Conservation (phyloP, 2,113 vertebrate genomes). For the Sinocyclocheilus anophthalmus region DNA sequence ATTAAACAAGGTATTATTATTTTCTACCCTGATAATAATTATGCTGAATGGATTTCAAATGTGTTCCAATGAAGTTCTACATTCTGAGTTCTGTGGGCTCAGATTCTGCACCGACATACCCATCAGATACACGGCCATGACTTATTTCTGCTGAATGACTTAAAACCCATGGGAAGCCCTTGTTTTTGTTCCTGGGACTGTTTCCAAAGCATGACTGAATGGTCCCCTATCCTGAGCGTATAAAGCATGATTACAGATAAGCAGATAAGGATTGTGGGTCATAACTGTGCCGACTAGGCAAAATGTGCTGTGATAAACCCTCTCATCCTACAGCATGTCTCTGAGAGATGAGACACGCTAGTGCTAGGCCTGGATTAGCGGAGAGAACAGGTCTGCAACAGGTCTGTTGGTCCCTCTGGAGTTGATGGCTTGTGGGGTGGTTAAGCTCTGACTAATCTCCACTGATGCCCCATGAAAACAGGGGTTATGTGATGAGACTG, state of each 20-base stretch:
- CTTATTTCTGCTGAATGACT: not conserved
- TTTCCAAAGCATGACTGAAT: conserved; percentile 1
- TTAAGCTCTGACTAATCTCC: conserved; percentile 64
- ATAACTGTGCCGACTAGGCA: conserved; percentile 46
- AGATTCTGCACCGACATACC: not conserved
- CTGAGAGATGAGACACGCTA: conserved; percentile 46
- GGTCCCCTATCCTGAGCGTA: conserved; percentile 13
- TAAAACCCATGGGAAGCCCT: not conserved
- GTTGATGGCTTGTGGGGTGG: conserved; percentile 15
- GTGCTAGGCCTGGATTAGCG: conserved; percentile 35
- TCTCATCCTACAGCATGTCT: conserved; percentile 63
- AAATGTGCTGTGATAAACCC: conserved; percentile 51
- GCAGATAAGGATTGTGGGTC: conserved; percentile 43
- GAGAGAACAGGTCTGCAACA: conserved; percentile 12
- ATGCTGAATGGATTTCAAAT: not conserved
- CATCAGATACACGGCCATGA: not conserved
- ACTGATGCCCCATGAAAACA: conserved; percentile 46
- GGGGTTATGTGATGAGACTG: conserved; percentile 44
- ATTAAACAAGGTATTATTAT: not conserved
- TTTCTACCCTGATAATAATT: not conserved
- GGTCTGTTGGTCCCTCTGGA: conserved; percentile 13
- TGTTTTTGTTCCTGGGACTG: not conserved
- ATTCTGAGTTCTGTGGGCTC: not conserved
- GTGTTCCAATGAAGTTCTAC: not conserved
- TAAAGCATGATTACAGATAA: conserved; percentile 51